Conservation (phyloP, 2,888 invertebrate genomes). For the Caenorhabditis sinica region DNA sequence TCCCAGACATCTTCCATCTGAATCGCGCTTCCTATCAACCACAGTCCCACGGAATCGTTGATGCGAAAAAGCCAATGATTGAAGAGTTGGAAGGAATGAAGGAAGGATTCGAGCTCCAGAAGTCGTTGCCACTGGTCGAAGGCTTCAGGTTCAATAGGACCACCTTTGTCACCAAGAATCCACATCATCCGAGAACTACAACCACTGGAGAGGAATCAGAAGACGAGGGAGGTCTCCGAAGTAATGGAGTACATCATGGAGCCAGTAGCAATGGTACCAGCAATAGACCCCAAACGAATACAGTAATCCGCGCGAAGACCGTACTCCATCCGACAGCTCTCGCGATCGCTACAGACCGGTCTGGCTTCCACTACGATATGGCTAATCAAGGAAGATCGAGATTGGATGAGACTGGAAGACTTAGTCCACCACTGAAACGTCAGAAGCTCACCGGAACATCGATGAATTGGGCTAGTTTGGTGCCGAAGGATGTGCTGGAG, state of each 20-base stretch:
- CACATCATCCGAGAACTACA: constrained; percentile 17
- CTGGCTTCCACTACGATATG: constrained; percentile 70
- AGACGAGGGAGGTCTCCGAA: constrained; percentile 23
- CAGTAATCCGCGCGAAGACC: constrained; percentile 57
- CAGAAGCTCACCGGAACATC: constrained; percentile 51
- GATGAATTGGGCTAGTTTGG: constrained; percentile 51
- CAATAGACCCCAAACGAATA: not conserved
- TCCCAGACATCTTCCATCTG: constrained; percentile 69
- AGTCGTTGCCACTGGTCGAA: constrained; percentile 36
- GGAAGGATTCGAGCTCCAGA: constrained; percentile 26
- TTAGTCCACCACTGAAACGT: constrained; percentile 69
- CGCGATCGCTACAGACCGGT: constrained; percentile 50
- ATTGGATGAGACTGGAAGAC: constrained; percentile 37
- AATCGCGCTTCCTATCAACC: constrained; percentile 56
- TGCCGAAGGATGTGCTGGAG: constrained; percentile 52
- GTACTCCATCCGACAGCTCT: constrained; percentile 47
- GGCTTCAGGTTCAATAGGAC: constrained; percentile 72
- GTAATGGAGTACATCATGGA: constrained; percentile 20
- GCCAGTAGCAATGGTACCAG: not conserved
- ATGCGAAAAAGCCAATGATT: constrained; percentile 58
- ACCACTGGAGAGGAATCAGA: constrained; percentile 41
- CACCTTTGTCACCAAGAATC: constrained; percentile 46
- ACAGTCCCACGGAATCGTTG: not conserved
- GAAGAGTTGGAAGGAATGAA: constrained; percentile 66
- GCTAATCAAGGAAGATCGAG: constrained; percentile 52